Percentiles rank a stretch among this genome's conserved stretches.
Evolutionary conservation across 2,888 invertebrate species (phyloP).

Genomic region (Aricia artaxerxes): DNA sequence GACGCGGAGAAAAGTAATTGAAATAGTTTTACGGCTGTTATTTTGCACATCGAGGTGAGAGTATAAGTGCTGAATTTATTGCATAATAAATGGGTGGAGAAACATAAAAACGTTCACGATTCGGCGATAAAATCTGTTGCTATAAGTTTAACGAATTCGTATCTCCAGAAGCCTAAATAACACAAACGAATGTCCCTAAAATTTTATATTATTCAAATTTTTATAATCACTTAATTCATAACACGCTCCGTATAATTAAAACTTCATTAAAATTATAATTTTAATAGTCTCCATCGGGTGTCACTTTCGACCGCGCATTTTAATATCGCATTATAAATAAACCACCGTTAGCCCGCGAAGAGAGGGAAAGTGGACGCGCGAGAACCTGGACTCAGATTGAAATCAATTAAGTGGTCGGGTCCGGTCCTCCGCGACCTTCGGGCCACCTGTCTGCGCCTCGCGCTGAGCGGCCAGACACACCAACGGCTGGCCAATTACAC

Average conservation of each 20-base stretch:
- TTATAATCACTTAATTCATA: not conserved
- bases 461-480: constrained; percentile 21
- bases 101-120: not conserved
- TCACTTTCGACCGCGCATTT: constrained; percentile 13
- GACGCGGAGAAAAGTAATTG: not conserved
- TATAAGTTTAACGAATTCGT: not conserved
- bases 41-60: not conserved
- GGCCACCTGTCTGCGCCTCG: constrained; percentile 61
- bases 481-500: not conserved
- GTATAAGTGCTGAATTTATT: constrained; percentile 9
- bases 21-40: not conserved
- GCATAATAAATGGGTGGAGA: not conserved
- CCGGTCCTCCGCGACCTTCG: constrained; percentile 60
- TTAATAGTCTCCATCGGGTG: not conserved
- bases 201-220: not conserved
- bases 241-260: not conserved
- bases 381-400: constrained; percentile 69
- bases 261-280: not conserved
- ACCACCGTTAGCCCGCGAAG: constrained; percentile 43
- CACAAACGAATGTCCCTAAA: not conserved
- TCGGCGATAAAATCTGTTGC: not conserved
- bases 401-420: constrained; percentile 72
- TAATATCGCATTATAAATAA: constrained; percentile 28
- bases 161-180: not conserved
- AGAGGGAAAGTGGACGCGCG: constrained; percentile 58